phyloP scores from a whole-genome alignment of 2,797 vertebrate species.

The Apogon talboti region DNA sequence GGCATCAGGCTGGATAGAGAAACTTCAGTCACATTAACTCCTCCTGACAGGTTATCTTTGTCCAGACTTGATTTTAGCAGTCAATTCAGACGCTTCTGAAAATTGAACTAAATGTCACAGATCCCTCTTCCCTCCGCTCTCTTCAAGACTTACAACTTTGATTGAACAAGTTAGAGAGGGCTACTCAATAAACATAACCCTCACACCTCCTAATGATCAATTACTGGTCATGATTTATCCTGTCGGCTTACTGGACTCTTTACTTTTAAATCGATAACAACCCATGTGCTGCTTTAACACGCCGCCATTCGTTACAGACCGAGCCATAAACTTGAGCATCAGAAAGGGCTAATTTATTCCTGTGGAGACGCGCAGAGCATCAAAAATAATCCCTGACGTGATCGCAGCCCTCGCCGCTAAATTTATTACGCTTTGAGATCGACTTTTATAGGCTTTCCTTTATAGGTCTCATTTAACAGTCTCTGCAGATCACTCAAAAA shows the following conservation, averaged over 20 bases:
- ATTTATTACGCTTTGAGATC: slow-evolving; percentile 55
- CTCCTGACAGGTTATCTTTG: slow-evolving; percentile 52
- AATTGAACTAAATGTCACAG: slow-evolving; percentile 33
- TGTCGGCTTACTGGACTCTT: slow-evolving; percentile 52
- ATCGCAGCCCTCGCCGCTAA: slow-evolving; percentile 33
- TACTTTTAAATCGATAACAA: slow-evolving; percentile 67
- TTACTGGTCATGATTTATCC: slow-evolving; percentile 65
- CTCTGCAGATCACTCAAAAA: slow-evolving; percentile 53
- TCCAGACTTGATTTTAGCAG: slow-evolving; percentile 30
- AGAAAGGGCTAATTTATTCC: slow-evolving; percentile 55
- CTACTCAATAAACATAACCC: slow-evolving; percentile 50
- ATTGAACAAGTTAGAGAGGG: slow-evolving; percentile 36
- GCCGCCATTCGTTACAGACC: slow-evolving; percentile 58
- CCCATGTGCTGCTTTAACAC: slow-evolving; percentile 53
- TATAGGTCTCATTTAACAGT: slow-evolving; percentile 52
- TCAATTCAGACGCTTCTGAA: slow-evolving; percentile 42
- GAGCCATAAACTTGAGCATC: slow-evolving; percentile 60
- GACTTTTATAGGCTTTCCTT: slow-evolving; percentile 45
- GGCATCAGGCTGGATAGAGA: slow-evolving; percentile 20
- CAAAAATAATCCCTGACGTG: slow-evolving; percentile 66
- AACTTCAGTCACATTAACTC: slow-evolving; percentile 48
- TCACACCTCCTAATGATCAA: slow-evolving; percentile 53
- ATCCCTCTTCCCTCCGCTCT: slow-evolving; percentile 3
- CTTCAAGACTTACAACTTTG: slow-evolving; percentile 3
- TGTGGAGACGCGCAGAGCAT: slow-evolving; percentile 48